Conservation (phyloP, 1,140 invertebrate genomes). For the Brachionus manjavacas region DNA sequence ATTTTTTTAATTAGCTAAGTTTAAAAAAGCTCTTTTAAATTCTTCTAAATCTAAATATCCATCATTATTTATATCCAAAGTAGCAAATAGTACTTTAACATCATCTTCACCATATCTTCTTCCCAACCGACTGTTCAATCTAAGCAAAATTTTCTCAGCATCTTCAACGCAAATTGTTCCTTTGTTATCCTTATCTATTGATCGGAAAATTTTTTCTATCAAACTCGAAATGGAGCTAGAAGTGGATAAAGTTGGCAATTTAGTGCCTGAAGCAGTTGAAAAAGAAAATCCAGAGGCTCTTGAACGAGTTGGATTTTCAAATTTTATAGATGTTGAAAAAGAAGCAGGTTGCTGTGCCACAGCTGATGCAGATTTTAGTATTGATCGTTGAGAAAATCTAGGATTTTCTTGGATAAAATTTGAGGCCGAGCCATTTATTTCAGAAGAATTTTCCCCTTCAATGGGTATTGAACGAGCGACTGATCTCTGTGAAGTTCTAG, state of each 20-base stretch:
- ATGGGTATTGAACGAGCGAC: neutral
- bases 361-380: neutral
- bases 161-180: slow-evolving; percentile 20
- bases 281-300: neutral
- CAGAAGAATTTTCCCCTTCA: neutral
- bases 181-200: neutral
- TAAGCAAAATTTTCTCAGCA: slow-evolving; percentile 31
- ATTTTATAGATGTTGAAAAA: neutral
- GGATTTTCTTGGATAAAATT: neutral
- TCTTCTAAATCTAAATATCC: slow-evolving; percentile 29
- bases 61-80: slow-evolving; percentile 30
- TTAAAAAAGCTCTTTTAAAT: slow-evolving; percentile 41
- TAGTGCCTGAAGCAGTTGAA: neutral
- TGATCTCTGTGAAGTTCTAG: neutral
- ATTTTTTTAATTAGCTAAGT: slow-evolving; percentile 1
- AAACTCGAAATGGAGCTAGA: neutral
- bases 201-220: slow-evolving; percentile 25
- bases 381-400: neutral
- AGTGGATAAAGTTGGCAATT: neutral
- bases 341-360: neutral
- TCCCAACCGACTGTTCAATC: slow-evolving; percentile 34
- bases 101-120: slow-evolving; percentile 41
- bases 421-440: neutral
- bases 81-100: slow-evolving; percentile 32
- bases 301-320: neutral